A percentile compares a stretch with the other conserved stretches of the same genome.
These are phyloP conservation scores for Metopia argyrocephala DNA, from an alignment of 2,888 invertebrate genomes.

Conservation along the genomic window DNA sequence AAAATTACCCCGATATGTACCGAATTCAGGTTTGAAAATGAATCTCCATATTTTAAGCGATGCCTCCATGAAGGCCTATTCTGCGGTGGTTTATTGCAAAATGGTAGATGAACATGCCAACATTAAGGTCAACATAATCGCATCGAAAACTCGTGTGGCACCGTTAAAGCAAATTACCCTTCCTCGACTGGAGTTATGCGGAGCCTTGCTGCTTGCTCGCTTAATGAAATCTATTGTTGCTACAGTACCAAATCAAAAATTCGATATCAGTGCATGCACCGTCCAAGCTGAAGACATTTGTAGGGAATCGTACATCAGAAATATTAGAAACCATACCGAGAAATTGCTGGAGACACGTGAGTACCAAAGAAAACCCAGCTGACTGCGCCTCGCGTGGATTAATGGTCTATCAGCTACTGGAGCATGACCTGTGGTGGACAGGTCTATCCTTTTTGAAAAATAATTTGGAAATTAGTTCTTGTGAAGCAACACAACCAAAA, in stretches of 20 bases:
- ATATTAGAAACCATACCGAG: too few species aligned
- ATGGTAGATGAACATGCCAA: too few species aligned
- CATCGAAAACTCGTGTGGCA: background rate
- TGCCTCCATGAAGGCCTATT: conserved; percentile 26
- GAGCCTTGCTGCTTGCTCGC: background rate
- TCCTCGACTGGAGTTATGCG: background rate
- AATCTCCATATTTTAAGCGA: too few species aligned
- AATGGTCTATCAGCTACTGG: background rate
- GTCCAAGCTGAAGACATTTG: conserved; percentile 27
- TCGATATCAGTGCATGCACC: background rate
- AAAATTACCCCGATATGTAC: too few species aligned
- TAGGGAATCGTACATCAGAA: conserved; percentile 19
- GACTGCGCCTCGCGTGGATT: conserved; percentile 30
- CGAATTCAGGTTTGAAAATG: too few species aligned
- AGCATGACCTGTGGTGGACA: conserved; percentile 33
- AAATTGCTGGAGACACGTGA: too few species aligned
- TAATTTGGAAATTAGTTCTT: background rate
- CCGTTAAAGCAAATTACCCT: conserved; percentile 2
- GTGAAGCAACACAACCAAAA: background rate
- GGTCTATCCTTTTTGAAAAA: conserved; percentile 7
- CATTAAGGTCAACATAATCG: too few species aligned
- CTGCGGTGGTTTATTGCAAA: too few species aligned
- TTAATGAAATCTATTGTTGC: background rate
- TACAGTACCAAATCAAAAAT: background rate
- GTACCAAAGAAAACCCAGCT: conserved; percentile 29